Evolutionary conservation across 37 sponge, comb jelly and placozoan genomes (phyloP).

Genomic region (Agelas oroides): DNA sequence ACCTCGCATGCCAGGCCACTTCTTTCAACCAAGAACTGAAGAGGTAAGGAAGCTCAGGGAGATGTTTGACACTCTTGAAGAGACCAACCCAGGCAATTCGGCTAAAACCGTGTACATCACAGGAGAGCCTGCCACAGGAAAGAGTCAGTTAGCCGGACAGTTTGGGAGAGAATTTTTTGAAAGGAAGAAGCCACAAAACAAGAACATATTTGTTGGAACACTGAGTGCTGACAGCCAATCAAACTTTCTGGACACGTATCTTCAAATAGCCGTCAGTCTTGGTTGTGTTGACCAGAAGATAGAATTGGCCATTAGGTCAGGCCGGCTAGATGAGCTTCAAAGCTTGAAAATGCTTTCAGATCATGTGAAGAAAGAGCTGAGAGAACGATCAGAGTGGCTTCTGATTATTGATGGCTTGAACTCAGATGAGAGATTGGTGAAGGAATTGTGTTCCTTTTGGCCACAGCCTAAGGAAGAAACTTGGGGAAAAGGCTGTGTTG

Average conservation of each 20-base stretch:
- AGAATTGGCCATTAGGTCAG: neutral
- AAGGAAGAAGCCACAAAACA: neutral
- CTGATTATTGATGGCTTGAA: neutral
- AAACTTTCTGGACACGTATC: neutral
- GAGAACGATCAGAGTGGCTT: neutral
- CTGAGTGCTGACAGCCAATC: neutral
- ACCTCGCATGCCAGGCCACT: too few species aligned
- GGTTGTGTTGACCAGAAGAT: neutral
- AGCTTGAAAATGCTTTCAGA: neutral
- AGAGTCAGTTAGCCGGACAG: neutral
- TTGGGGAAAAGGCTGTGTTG: neutral
- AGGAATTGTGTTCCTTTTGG: neutral
- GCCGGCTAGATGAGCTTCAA: neutral
- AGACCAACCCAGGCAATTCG: neutral
- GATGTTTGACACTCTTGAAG: neutral
- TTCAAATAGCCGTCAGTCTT: neutral
- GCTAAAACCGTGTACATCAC: neutral
- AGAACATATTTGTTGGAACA: constrained; percentile 5
- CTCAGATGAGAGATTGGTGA: neutral
- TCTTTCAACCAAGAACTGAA: neutral
- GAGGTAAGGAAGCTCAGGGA: neutral
- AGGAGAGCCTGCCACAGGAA: neutral
- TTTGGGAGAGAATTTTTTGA: neutral
- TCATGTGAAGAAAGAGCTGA: neutral
- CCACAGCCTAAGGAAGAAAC: neutral